Evolutionary conservation across 1,140 invertebrate genomes (phyloP), one percentile per base, ranked within the genome.

Genomic region (Drosophila ohnishii): DNA sequence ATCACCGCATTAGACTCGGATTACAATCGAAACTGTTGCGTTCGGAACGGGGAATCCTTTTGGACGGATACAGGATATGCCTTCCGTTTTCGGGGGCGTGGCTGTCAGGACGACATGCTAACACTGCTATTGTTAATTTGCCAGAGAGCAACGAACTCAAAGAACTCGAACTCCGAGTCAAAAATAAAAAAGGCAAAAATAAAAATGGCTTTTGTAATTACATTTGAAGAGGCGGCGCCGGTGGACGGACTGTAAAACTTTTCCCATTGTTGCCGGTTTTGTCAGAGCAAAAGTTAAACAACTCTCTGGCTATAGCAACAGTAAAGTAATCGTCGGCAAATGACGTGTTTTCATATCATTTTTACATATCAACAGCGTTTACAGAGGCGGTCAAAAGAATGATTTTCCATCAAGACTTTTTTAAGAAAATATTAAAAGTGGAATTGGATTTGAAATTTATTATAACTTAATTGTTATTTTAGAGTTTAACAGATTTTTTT

Each of bases 181-280:
- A 55, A 55, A 35, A 22, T 37, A 48, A 28, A 50, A 53, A 22
- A 19, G 32, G 34, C 13, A 82, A 79, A 79, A 67, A 87, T 83
- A 88, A 87, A 71, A 72, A 67, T 30, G 50, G 74, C 64, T 61
- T 73, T 79, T 83, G 79, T 88, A 87, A 88, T 88, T 87, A 87
- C 83, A 73, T 74, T 88, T 88, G 62, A 75, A 63, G 37, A 35
- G 53, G 35, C 51, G 73, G 47, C 35, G 53, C 14, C 14, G 19
- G 57, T 5, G 40, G 56, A 39, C 53, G 16, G 51, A 55, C 44
- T 60, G 51, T 65, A 63, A 87, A 87, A 69, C 65, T 59, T 88
- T 87, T 63, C 16, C 75, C 57, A 53, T 75, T 87, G 75, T 74
- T 66, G 25, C 30, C 25, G 47, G 47, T 63, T 55, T 64, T 59